Evolutionary conservation across 2,888 invertebrate genomes (phyloP).

Genomic region (Rhamnusium bicolor): DNA sequence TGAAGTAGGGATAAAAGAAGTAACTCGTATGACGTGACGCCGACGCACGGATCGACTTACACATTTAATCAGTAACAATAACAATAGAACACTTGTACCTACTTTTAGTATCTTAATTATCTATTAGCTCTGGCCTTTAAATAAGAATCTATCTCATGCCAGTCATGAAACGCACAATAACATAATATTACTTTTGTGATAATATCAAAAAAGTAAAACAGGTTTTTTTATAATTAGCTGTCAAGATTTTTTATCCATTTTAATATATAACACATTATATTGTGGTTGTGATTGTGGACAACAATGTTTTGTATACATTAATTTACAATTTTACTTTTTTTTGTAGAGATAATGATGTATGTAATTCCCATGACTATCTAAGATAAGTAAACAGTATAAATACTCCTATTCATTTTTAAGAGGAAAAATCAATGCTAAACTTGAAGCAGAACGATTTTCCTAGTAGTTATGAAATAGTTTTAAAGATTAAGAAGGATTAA

Average conservation of each 20-base stretch:
- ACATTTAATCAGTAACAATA: too few relatives aligned
- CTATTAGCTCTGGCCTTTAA: neutral
- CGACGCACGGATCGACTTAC: too few relatives aligned
- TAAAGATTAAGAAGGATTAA: too few relatives aligned
- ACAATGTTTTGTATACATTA: neutral
- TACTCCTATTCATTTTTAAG: neutral
- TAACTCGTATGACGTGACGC: too few relatives aligned
- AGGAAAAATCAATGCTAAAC: neutral
- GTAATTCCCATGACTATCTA: neutral
- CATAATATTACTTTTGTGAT: neutral
- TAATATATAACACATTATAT: conserved; percentile 1
- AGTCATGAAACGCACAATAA: neutral
- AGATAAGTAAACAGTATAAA: neutral
- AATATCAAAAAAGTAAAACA: neutral
- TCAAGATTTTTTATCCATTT: neutral
- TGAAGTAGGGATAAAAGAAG: too few relatives aligned
- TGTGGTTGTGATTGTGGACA: too few relatives aligned
- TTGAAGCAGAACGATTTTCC: neutral
- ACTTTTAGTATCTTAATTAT: neutral
- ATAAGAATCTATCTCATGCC: neutral
- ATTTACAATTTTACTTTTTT: neutral
- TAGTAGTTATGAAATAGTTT: neutral
- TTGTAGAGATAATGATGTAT: neutral
- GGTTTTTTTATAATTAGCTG: neutral
- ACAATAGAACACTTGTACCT: too few relatives aligned